Evolutionary conservation across 1,140 invertebrate genomes (phyloP).

Genomic region (Parasteatoda tepidariorum): DNA sequence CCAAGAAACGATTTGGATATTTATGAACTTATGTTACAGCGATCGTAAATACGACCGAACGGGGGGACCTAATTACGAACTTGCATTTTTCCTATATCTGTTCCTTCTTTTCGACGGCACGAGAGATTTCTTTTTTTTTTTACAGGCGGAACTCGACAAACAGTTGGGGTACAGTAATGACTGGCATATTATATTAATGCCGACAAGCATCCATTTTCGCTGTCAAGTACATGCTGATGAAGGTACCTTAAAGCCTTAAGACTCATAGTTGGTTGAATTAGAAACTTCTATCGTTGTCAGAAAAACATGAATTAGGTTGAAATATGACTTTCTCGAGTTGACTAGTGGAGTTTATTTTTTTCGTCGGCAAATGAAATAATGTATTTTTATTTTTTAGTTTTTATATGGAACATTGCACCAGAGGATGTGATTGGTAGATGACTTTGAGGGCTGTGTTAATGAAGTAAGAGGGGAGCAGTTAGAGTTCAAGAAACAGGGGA

Average conservation of each 20-base stretch:
- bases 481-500: no score
- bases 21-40: constrained; percentile 53
- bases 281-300: constrained; percentile 40
- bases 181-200: constrained; percentile 49
- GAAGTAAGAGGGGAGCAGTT: no score
- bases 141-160: constrained; percentile 44
- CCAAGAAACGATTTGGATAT: constrained; percentile 59
- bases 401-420: background rate
- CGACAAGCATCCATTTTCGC: constrained; percentile 42
- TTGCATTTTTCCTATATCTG: constrained; percentile 18
- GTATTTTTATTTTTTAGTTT: background rate
- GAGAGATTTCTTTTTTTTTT: constrained; percentile 9
- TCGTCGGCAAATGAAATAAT: background rate
- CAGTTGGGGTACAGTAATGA: constrained; percentile 31
- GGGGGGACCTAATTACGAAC: constrained; percentile 45
- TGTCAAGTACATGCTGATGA: constrained; percentile 45
- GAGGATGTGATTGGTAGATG: background rate
- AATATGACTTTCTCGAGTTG: constrained; percentile 37
- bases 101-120: constrained; percentile 33
- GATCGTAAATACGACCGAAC: constrained; percentile 50
- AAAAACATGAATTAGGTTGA: constrained; percentile 9
- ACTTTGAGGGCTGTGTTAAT: background rate
- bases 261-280: constrained; percentile 19
- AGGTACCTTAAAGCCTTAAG: constrained; percentile 23
- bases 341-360: background rate